Base-by-base conservation (phyloP, 2,888 invertebrate genomes). In the Drosophila nr. perissopoda region DNA sequence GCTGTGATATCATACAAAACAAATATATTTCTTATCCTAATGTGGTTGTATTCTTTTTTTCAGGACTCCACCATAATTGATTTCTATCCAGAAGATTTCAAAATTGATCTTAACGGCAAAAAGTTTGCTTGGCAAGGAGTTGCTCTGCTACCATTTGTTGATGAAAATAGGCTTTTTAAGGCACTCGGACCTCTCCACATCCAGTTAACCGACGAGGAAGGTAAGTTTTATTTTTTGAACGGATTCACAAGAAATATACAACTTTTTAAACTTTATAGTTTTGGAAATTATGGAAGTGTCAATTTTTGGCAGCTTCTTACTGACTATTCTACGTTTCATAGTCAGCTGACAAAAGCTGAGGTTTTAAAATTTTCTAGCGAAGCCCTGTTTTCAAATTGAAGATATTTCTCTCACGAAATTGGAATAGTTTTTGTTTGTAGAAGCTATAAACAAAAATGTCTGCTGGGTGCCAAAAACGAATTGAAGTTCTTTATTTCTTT, bases 51-150 rank as follows among this genome's bases (percentile, higher is more conserved):
- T 48, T 11, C 2, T 27, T 58, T 10, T 40, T 84, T n/a, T 13
- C 93, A 97, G 95, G 96, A 96, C 83, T 99, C 99, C 0, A 94
- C 97, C 0, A 99, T 99, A 70, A 99, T 99, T 86, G 99, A 99
- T 93, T 99, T 99, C 94, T 99, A 99, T 94, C 99, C 99, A 0
- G 96, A 95, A 91, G 98, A 99, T 93, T 99, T 99, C 94, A 97
- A 97, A 93, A 98, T 99, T 74, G 99, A 99, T 94, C 94, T 99
- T 79, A 99, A 99, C 94, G 99, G 99, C 38, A 99, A 99, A 94
- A 99, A 99, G 93, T 99, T 97, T 94, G 99, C 99, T 57, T 99
- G 99, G 99, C 99, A 99, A 94, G 99, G 99, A 52, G 99, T 99
- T 2, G 99, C 99, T 0, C 93, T 99, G 48, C 94, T 99, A 74